Evolutionary conservation across 1,140 invertebrate species (phyloP), one percentile per base, ranked within the genome.

Genomic region (Mercenaria mercenaria): DNA sequence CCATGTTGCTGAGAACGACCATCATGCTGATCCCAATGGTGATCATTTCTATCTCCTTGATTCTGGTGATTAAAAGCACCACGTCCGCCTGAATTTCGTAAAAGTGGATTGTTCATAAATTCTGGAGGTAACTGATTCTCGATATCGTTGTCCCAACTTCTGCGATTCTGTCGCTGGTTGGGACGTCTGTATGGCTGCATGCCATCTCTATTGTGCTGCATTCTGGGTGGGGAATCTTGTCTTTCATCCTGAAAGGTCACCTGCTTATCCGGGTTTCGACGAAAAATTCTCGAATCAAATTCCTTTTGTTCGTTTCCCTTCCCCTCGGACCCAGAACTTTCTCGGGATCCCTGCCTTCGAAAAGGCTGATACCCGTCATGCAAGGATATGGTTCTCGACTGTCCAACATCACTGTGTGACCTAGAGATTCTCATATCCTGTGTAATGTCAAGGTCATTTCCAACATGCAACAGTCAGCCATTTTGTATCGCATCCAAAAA

Each of bases 211-310:
- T 64, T 39, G 56, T 88, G 86, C 32, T 88, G 86, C 50, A 72
- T 61, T 72, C 77, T 64, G 43, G 86, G 77, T 52, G 86, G 76
- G 37, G 86, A 88, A 67, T 13, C 64, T 34, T 67, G 76, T 37
- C 6, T 23, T 23, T 89, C 79, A 83, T 84, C 72, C 69, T 83
- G 41, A 72, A 84, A 76, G 10, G 77, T 83, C 43, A 84, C 80
- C 69, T 84, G 77, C 32, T 76, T 81, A 32, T 89, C 81, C 18
- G 80, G 56, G 64, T 82, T 64, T 61, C 88, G 39, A 61, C 88
- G 88, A 89, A 89, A 89, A 26, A 89, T 89, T 77, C 88, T 72
- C 11, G 88, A 77, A 39, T 89, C 88, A 52, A 76, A 89, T 50
- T 89, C 88, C 29, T 29, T 26, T 1, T 74, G 80, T 50, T 79